phyloP scores from a whole-genome alignment of 2,888 invertebrate genomes.

The Agriopis leucophaearia region DNA sequence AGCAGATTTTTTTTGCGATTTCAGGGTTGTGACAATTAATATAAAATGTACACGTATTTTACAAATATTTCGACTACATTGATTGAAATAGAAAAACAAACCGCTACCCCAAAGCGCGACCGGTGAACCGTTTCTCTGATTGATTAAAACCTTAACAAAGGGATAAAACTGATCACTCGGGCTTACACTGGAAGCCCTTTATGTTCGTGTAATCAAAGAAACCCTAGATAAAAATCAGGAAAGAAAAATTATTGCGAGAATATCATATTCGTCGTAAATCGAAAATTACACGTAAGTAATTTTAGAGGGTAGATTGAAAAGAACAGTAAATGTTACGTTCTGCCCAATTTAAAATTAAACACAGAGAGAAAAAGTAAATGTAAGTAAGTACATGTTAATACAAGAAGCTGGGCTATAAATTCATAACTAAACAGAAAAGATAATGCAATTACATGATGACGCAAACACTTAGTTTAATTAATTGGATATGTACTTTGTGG shows the following conservation, averaged over 20 bases:
- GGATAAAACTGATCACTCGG: slow-evolving; percentile 82
- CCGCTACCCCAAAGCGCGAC: slow-evolving; percentile 48
- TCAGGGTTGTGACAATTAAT: too few species aligned
- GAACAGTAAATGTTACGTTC: neutral
- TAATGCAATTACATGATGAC: too few species aligned
- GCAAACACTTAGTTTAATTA: too few species aligned
- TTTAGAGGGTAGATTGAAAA: slow-evolving; percentile 5
- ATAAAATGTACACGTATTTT: neutral
- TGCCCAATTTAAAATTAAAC: too few species aligned
- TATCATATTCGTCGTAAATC: slow-evolving; percentile 46
- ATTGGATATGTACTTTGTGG: too few species aligned
- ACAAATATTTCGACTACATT: neutral
- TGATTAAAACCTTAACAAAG: slow-evolving; percentile 85
- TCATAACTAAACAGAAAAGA: too few species aligned
- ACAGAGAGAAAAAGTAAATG: neutral
- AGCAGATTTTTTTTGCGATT: too few species aligned
- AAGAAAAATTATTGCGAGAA: slow-evolving; percentile 68
- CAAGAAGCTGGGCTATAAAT: too few species aligned
- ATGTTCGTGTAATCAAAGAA: slow-evolving; percentile 81
- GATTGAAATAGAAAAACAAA: neutral
- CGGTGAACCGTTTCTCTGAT: slow-evolving; percentile 70
- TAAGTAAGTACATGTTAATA: neutral
- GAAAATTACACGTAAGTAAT: slow-evolving; percentile 1
- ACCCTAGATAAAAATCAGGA: slow-evolving; percentile 72
- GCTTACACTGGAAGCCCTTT: slow-evolving; percentile 82